Percentiles rank a stretch among this genome's conserved stretches.
These are phyloP conservation scores for Arenaria interpres DNA, from an alignment of 2,113 vertebrate genomes.

Conservation along the genomic window DNA sequence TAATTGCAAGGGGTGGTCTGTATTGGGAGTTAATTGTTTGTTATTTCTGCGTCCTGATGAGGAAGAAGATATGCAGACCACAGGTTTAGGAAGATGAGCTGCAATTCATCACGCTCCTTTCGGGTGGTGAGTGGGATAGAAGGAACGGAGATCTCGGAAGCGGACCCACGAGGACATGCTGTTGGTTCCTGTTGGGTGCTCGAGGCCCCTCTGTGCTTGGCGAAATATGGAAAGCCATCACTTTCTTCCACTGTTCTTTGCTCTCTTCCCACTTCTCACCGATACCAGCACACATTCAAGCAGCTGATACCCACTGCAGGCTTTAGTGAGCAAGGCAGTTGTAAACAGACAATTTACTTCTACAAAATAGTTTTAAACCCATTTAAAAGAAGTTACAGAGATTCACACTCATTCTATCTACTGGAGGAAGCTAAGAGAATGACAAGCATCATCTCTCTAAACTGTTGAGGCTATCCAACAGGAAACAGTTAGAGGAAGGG, in stretches of 20 bases:
- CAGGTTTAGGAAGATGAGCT: background rate
- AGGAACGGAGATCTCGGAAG: background rate
- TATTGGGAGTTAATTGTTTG: background rate
- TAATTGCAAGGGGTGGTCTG: background rate
- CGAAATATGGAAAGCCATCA: background rate
- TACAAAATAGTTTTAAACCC: too few species aligned
- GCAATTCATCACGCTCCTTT: background rate
- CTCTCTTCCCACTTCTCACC: background rate
- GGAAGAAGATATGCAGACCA: background rate
- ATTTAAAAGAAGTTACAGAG: background rate
- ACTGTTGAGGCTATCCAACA: background rate
- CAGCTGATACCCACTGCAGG: background rate
- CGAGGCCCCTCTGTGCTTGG: background rate
- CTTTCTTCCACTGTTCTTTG: background rate
- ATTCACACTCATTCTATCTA: too few species aligned
- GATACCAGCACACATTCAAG: background rate
- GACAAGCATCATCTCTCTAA: background rate
- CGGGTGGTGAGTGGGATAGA: background rate
- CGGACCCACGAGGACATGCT: rapidly evolving
- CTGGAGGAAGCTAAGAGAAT: too few species aligned
- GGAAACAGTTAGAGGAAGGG: background rate
- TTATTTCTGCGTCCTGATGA: background rate
- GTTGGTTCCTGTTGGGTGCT: background rate
- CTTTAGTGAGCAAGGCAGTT: background rate
- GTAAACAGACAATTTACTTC: too few species aligned